Percentiles rank a stretch among this genome's conserved stretches.
These are phyloP conservation scores for Tachyglossus aculeatus DNA, from an alignment of 2,797 vertebrate species.

Conservation along the genomic window DNA sequence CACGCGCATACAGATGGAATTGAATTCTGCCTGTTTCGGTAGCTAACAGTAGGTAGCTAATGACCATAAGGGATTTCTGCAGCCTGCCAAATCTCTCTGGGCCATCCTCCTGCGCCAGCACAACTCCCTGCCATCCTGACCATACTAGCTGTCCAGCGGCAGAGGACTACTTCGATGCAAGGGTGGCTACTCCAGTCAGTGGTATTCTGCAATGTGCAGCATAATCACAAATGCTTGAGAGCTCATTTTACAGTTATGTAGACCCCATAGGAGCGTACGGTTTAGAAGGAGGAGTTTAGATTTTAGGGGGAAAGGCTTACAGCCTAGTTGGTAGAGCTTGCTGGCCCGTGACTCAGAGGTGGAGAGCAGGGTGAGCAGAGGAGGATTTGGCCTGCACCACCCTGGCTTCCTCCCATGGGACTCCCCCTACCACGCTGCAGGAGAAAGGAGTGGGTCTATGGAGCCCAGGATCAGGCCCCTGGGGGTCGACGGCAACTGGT, in stretches of 20 bases:
- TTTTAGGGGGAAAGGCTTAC: too few species aligned
- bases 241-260: too few species aligned
- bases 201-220: too few species aligned
- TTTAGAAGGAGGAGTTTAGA: too few species aligned
- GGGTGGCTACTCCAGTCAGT: too few species aligned
- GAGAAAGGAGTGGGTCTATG: background rate
- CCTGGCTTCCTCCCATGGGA: background rate
- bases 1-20: background rate
- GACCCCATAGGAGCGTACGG: too few species aligned
- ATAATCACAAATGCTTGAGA: too few species aligned
- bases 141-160: too few species aligned
- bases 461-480: background rate
- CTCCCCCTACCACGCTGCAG: background rate
- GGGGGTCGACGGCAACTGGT: background rate
- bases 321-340: too few species aligned
- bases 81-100: background rate
- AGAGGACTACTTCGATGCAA: too few species aligned
- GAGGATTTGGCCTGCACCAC: background rate
- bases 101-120: too few species aligned
- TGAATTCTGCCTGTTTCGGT: background rate
- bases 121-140: too few species aligned
- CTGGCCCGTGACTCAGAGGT: conserved; percentile 4
- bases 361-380: background rate
- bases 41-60: background rate
- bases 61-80: background rate